phyloP scores from a whole-genome alignment of 2,797 vertebrate species.

The Cryptoblepharus egeriae region DNA sequence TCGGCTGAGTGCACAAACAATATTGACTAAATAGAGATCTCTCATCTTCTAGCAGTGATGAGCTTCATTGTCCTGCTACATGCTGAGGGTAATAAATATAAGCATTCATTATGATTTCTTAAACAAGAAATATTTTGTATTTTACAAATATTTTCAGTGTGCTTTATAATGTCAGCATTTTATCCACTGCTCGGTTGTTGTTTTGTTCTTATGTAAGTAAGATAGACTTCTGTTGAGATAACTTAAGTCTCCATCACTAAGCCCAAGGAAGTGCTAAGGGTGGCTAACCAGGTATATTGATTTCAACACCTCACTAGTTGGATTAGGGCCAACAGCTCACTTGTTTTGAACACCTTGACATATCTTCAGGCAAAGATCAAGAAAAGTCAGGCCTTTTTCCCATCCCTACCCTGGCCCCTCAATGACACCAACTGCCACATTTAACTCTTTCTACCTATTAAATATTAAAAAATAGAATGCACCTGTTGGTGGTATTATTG shows the following conservation, averaged over 20 bases:
- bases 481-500: neutral
- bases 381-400: neutral
- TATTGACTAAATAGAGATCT: neutral
- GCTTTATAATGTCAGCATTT: neutral
- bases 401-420: neutral
- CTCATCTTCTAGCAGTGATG: neutral
- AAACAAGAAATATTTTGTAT: slow-evolving; percentile 17
- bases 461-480: neutral
- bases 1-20: neutral
- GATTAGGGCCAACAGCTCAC: neutral
- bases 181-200: neutral
- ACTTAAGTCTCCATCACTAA: neutral
- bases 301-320: neutral
- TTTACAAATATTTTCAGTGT: neutral
- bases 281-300: neutral
- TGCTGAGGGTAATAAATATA: neutral
- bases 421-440: neutral
- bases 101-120: neutral
- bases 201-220: neutral
- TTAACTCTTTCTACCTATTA: neutral
- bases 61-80: slow-evolving; percentile 10
- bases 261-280: neutral
- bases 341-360: neutral
- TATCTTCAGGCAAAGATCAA: neutral
- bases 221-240: neutral